phyloP scores from a whole-genome alignment of 2,113 vertebrate genomes.

The Fulmarus glacialis region DNA sequence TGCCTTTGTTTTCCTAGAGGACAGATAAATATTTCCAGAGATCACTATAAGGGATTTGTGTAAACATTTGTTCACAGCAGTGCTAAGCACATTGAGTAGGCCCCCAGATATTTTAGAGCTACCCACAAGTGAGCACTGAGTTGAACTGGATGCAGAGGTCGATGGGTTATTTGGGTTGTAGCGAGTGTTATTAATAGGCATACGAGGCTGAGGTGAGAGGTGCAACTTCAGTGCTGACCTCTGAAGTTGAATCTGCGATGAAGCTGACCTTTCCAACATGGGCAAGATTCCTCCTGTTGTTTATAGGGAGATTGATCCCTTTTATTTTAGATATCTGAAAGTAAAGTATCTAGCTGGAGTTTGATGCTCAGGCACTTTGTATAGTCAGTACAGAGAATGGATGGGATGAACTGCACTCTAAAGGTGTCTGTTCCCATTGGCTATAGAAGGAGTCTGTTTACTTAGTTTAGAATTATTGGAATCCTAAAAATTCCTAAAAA shows the following conservation, averaged over 20 bases:
- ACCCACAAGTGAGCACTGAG: background rate
- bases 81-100: background rate
- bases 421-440: background rate
- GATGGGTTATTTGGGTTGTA: background rate
- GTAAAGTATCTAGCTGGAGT: background rate
- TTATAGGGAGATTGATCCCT: background rate
- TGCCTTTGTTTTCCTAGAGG: background rate
- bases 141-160: background rate
- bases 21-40: background rate
- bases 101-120: background rate
- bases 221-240: background rate
- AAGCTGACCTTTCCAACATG: background rate
- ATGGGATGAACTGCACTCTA: background rate
- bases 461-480: background rate
- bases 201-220: background rate
- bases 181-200: background rate
- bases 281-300: background rate
- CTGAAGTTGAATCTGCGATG: background rate
- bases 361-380: background rate
- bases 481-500: background rate
- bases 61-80: background rate
- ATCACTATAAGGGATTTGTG: background rate
- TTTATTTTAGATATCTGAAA: background rate
- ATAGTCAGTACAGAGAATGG: background rate
- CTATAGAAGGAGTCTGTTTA: background rate